phyloP scores from a whole-genome alignment of 35 echinoderm and acorn worm genomes.

The Apostichopus parvimensis region DNA sequence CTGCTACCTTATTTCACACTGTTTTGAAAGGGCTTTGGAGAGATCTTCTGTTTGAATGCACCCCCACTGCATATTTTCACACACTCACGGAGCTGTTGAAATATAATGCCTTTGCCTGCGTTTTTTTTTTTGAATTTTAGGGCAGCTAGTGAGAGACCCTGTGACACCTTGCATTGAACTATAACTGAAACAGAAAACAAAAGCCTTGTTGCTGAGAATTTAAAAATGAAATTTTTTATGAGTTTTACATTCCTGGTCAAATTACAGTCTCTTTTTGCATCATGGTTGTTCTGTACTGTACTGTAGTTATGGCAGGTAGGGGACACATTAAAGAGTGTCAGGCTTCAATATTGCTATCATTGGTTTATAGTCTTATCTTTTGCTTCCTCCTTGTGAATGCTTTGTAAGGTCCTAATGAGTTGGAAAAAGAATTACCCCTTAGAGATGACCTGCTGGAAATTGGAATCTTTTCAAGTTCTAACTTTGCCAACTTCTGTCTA shows the following conservation, averaged over 20 bases:
- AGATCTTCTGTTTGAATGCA: background rate
- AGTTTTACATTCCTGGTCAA: background rate
- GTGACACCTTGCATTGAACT: slow-evolving; percentile 30
- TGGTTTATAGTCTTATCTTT: too few relatives aligned
- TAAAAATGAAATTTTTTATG: background rate
- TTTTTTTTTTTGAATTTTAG: background rate
- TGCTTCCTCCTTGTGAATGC: too few relatives aligned
- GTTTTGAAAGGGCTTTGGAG: background rate
- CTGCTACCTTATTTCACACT: background rate
- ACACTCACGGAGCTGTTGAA: background rate
- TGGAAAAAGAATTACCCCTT: too few relatives aligned
- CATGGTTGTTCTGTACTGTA: too few relatives aligned
- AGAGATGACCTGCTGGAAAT: too few relatives aligned
- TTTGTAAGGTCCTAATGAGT: too few relatives aligned
- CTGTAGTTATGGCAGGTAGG: too few relatives aligned
- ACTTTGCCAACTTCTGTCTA: too few relatives aligned
- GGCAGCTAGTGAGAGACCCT: background rate
- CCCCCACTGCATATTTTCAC: background rate
- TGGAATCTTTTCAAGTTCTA: too few relatives aligned
- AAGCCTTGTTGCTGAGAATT: background rate
- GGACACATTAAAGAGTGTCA: too few relatives aligned
- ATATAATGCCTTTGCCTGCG: background rate
- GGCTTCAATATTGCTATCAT: too few relatives aligned
- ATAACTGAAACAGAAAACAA: slow-evolving; percentile 6
- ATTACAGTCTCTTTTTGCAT: too few relatives aligned